phyloP scores from a whole-genome alignment of 2,113 vertebrate genomes.

The Toxostoma redivivum region DNA sequence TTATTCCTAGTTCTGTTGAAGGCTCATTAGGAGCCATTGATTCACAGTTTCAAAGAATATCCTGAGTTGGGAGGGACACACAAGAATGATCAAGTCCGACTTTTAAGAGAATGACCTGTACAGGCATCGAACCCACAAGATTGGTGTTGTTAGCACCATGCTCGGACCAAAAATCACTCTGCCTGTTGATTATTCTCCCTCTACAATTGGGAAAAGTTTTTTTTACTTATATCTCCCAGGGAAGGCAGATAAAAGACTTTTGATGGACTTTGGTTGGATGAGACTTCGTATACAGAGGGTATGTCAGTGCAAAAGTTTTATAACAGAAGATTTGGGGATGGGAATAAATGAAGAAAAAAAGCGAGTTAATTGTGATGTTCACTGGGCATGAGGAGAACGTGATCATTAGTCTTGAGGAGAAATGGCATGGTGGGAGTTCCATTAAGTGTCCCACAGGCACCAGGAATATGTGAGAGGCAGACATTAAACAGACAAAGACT shows the following conservation, averaged over 20 bases:
- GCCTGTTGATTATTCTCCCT: background rate
- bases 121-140: background rate
- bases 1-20: background rate
- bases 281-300: background rate
- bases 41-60: background rate
- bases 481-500: background rate
- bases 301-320: background rate
- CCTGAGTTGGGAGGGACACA: background rate
- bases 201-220: background rate
- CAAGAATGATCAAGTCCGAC: background rate
- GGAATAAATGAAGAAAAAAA: background rate
- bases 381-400: background rate
- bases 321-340: background rate
- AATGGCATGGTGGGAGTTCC: constrained; percentile 19
- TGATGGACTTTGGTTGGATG: background rate
- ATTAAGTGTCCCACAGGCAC: background rate
- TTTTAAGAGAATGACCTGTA: background rate
- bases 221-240: background rate
- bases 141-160: background rate
- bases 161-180: background rate
- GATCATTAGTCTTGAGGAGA: constrained; percentile 6
- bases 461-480: background rate
- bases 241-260: background rate
- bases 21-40: background rate
- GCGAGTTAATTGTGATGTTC: background rate